A percentile compares a stretch with the other conserved stretches of the same genome.
Conservation (phyloP, 2,888 invertebrate genomes). For the Callyntrura guangdongensis region DNA sequence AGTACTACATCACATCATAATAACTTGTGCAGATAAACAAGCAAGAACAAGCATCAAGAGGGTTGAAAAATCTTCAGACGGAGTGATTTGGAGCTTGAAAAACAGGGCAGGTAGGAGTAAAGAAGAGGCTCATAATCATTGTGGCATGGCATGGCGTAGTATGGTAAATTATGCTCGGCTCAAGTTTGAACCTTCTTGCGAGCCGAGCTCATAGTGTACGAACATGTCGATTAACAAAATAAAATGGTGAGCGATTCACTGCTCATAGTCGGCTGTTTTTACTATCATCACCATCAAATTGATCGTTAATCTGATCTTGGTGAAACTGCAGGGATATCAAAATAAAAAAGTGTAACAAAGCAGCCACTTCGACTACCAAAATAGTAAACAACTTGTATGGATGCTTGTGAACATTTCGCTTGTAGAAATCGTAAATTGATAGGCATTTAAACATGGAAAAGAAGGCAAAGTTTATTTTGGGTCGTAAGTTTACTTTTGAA, state of each 20-base stretch:
- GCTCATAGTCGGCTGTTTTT: conserved; percentile 21
- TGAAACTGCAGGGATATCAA: conserved; percentile 19
- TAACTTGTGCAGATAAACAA: conserved; percentile 30
- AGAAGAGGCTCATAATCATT: conserved; percentile 77
- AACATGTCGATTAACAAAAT: conserved; percentile 29
- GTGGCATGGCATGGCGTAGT: conserved; percentile 57
- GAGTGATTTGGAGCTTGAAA: conserved; percentile 85
- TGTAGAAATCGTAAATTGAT: conserved; percentile 34
- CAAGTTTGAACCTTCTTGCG: conserved; percentile 40
- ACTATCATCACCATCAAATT: conserved; percentile 46
- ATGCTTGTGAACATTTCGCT: not conserved
- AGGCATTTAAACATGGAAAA: conserved; percentile 28
- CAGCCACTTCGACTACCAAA: too few relatives aligned
- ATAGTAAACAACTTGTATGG: too few relatives aligned
- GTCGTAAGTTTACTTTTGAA: conserved; percentile 66
- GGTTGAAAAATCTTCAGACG: conserved; percentile 66
- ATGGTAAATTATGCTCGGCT: conserved; percentile 57
- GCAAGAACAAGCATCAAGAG: conserved; percentile 35
- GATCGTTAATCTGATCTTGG: conserved; percentile 40
- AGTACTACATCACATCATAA: conserved; percentile 10
- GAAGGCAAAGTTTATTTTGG: conserved; percentile 56
- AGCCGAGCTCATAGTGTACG: conserved; percentile 9
- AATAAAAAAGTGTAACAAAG: conserved; percentile 2
- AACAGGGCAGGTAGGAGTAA: conserved; percentile 84
- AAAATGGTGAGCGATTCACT: not conserved